phyloP scores from a whole-genome alignment of 2,113 vertebrate genomes.

The Synodontis membranacea region DNA sequence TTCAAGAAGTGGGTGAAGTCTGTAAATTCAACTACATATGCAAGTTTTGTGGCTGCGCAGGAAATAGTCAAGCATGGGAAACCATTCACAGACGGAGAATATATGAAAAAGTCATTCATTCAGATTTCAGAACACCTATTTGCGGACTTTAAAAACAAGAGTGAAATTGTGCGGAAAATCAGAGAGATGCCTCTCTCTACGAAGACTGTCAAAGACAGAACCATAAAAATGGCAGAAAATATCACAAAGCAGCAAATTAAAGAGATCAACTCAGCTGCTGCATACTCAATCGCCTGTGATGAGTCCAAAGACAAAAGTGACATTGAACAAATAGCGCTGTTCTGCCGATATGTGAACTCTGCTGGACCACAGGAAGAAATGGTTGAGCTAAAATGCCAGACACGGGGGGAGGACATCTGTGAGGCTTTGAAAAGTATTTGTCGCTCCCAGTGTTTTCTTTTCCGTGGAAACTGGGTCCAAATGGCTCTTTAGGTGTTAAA shows the following conservation, averaged over 20 bases:
- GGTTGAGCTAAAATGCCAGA: too few species aligned
- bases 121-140: too few species aligned
- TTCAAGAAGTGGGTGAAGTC: constrained; percentile 33
- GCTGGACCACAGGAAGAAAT: too few species aligned
- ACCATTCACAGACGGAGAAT: constrained; percentile 30
- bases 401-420: too few species aligned
- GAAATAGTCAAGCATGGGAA: constrained; percentile 41
- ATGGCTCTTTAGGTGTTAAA: too few species aligned
- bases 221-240: constrained; percentile 55
- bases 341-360: constrained; percentile 50
- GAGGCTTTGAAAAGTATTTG: too few species aligned
- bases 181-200: too few species aligned
- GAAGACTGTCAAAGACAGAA: constrained; percentile 56
- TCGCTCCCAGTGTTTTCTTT: too few species aligned
- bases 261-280: not conserved
- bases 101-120: too few species aligned
- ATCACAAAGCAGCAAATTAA: constrained; percentile 39
- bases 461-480: too few species aligned
- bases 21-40: constrained; percentile 44
- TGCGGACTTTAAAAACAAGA: too few species aligned
- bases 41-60: constrained; percentile 38
- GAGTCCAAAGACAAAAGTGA: not conserved
- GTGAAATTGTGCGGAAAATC: too few species aligned
- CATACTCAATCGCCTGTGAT: not conserved
- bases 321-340: constrained; percentile 47